Base-by-base conservation (phyloP, 2,888 invertebrate species). In the Ochropleura leucogaster region DNA sequence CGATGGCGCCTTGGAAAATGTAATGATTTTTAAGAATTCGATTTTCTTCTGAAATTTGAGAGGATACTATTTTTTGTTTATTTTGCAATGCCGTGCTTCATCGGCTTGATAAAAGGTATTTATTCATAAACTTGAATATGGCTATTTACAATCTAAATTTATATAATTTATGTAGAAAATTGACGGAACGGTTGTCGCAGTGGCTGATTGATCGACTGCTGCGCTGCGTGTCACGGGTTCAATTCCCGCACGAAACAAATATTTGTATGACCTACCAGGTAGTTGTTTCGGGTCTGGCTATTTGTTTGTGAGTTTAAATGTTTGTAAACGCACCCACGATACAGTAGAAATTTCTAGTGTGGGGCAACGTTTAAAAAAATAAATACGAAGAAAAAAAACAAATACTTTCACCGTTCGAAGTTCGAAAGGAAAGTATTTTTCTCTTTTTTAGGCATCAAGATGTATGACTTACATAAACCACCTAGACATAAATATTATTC, bases 11-110 rank as follows among this genome's bases (percentile, higher is more conserved):
- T 55, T 66, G 71, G 63, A 74, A 74, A 85, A 40, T 65, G 77
- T 86, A 82, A 81, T 85, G 83, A 77, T 83, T 81, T 83, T 80
- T 66, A 63, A 81, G 79, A 87, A 83, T 77, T 78, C 67, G 64
- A 82, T 85, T 85, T 68, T 68, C 66, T 76, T 77, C 85, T 79
- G 67, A 67, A 74, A 64, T 72, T n/a, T 70, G 12, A 67, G 49
- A 49, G 55, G 10, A 64, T 74, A 53, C 14, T 40, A 16, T 71
- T 72, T 67, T 72, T 73, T 46, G 5, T 44, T 49, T 72, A 49
- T 60, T 64, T 55, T 66, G 53, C 62, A 68, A 68, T 55, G 60
- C 0, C 44, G 12, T 3, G 8, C 3, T 51, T 9, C 18, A 16
- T 49, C 9, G 6, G 4, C 1, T 30, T 30, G 14, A 14, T 57